Percentiles rank a stretch among this genome's conserved stretches.
Evolutionary conservation across 2,888 invertebrate species (phyloP).

Genomic region (Microctonus hyperodae): DNA sequence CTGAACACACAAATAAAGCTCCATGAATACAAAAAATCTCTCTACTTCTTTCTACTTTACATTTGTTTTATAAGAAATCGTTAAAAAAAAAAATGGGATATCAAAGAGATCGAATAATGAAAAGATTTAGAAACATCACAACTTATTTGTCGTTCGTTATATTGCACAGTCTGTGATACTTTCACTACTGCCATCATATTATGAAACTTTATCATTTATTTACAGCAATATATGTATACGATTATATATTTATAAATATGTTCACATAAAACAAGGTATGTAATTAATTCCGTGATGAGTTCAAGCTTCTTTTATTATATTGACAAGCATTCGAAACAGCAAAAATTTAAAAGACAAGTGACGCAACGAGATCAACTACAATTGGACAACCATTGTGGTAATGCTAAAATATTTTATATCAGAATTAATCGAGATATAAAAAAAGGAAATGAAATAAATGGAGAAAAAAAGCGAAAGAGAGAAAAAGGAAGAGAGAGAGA

Average conservation of each 20-base stretch:
- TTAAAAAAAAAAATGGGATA: neutral
- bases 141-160: too few relatives aligned
- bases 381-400: neutral
- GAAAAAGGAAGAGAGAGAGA: neutral
- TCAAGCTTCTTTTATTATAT: neutral
- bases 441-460: too few relatives aligned
- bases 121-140: neutral
- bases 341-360: neutral
- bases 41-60: neutral
- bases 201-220: neutral
- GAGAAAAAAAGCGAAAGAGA: too few relatives aligned
- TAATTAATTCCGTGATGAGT: slow-evolving; percentile 1
- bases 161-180: too few relatives aligned
- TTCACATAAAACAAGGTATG: neutral
- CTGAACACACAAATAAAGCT: neutral
- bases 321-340: neutral
- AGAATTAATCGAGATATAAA: neutral
- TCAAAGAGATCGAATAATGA: neutral
- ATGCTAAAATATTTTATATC: neutral
- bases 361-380: neutral
- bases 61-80: neutral
- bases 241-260: neutral
- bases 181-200: neutral
- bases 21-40: neutral
- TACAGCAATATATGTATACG: neutral